Conservation (phyloP, 2,113 vertebrate species). For the Lipotes vexillifer region DNA sequence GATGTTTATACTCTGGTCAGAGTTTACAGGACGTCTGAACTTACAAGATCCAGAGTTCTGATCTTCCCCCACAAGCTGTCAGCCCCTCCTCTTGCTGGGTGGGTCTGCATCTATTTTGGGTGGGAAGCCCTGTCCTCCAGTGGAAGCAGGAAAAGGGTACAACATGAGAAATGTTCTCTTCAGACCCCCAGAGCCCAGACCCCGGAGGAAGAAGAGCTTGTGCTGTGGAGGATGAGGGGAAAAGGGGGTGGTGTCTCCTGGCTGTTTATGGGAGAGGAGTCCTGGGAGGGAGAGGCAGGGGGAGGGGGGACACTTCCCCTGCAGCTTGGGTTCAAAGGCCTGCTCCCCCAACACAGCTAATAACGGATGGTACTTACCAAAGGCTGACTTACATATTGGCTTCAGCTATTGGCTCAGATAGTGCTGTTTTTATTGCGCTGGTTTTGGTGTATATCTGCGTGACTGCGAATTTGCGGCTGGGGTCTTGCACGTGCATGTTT, state of each 20-base stretch:
- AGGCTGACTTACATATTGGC: background rate
- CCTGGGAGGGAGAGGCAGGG: background rate
- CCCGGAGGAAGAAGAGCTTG: background rate
- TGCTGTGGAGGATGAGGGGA: no score
- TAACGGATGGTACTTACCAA: background rate
- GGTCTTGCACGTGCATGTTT: background rate
- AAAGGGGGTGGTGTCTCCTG: background rate
- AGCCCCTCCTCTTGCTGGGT: conserved; percentile 64
- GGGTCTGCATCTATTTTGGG: conserved; percentile 47
- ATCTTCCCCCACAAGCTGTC: conserved; percentile 54
- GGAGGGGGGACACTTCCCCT: background rate
- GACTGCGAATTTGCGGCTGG: background rate
- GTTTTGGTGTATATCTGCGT: background rate
- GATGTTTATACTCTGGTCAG: conserved; percentile 75
- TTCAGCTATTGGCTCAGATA: background rate
- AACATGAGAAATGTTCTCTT: background rate
- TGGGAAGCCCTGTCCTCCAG: conserved; percentile 50
- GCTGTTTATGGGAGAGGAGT: background rate
- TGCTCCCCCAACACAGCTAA: background rate
- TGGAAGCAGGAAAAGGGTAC: background rate
- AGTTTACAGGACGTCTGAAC: conserved; percentile 74
- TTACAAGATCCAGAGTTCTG: conserved; percentile 79
- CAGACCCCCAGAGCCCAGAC: background rate
- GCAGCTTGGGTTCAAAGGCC: background rate
- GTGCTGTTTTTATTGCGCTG: background rate